A percentile compares a stretch with the other conserved stretches of the same genome.
Evolutionary conservation across 92 coral and sea anemone genomes (phyloP).

Genomic region (Umimayanthus kanabou): DNA sequence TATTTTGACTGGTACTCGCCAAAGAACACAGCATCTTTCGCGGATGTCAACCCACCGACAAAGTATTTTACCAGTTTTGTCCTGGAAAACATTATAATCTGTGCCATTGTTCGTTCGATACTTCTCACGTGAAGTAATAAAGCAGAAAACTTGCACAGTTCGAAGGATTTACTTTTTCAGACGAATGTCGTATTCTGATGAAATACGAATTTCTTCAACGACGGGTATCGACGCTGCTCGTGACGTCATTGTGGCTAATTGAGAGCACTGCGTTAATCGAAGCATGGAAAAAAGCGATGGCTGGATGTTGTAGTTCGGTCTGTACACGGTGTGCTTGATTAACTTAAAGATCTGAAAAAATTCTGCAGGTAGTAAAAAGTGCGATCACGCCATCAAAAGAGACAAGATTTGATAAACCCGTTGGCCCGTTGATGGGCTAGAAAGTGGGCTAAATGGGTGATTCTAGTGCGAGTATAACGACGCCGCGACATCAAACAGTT

Average conservation of each 20-base stretch:
- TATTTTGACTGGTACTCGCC: neutral
- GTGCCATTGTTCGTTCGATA: neutral
- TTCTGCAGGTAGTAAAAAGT: conserved; percentile 27
- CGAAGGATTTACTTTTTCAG: conserved; percentile 9
- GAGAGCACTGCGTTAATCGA: conserved; percentile 53
- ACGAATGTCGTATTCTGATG: conserved; percentile 32
- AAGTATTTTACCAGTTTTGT: neutral
- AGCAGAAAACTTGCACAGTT: neutral
- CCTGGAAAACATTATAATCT: neutral
- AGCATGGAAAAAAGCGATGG: conserved; percentile 58
- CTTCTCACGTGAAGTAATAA: neutral
- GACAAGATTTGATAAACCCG: neutral
- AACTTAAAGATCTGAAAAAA: conserved; percentile 34
- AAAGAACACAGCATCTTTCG: neutral
- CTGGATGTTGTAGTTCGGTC: conserved; percentile 33
- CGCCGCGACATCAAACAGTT: conserved; percentile 87
- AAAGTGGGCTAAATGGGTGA: conserved; percentile 63
- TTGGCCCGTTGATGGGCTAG: conserved; percentile 36
- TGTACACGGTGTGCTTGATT: conserved; percentile 10
- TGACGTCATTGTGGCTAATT: conserved; percentile 61
- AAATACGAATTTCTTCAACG: conserved; percentile 39
- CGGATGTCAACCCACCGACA: neutral
- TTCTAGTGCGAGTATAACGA: conserved; percentile 71
- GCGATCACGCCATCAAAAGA: conserved; percentile 4
- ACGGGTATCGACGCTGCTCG: conserved; percentile 38